Conservation (phyloP, 2,888 invertebrate genomes). For the Epinotia bilunana region DNA sequence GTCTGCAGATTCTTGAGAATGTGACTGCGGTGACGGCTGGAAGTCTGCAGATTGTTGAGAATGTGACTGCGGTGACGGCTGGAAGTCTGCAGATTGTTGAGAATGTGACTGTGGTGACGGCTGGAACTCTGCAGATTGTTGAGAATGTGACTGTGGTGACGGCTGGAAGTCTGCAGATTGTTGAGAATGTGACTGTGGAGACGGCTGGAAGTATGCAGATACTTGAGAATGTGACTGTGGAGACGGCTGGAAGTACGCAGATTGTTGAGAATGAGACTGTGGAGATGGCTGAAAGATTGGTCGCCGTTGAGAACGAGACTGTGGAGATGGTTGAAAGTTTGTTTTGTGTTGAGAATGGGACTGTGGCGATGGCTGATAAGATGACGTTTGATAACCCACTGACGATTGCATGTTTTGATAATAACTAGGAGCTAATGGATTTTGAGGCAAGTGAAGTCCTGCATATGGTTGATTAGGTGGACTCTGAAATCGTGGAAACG, state of each 20-base stretch:
- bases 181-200: slow-evolving; percentile 35
- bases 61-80: slow-evolving; percentile 36
- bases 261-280: slow-evolving; percentile 37
- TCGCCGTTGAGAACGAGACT: slow-evolving; percentile 23
- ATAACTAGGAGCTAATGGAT: slow-evolving; percentile 39
- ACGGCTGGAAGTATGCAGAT: slow-evolving; percentile 5
- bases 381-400: slow-evolving; percentile 35
- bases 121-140: slow-evolving; percentile 24
- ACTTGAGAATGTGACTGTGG: slow-evolving; percentile 13
- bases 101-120: slow-evolving; percentile 37
- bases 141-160: slow-evolving; percentile 33
- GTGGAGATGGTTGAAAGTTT: slow-evolving; percentile 13
- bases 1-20: slow-evolving; percentile 37
- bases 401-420: slow-evolving; percentile 42
- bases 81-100: slow-evolving; percentile 38
- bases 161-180: slow-evolving; percentile 38
- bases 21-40: slow-evolving; percentile 24
- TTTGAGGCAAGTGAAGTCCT: slow-evolving; percentile 40
- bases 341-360: slow-evolving; percentile 13
- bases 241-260: slow-evolving; percentile 31
- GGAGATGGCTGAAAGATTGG: slow-evolving; percentile 11
- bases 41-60: slow-evolving; percentile 12
- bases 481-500: slow-evolving; percentile 41
- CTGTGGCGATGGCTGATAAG: slow-evolving; percentile 37
- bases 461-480: slow-evolving; percentile 41